These are phyloP conservation scores for Motacilla alba DNA, from an alignment of 2,113 vertebrate genomes.

Conservation along the genomic window DNA sequence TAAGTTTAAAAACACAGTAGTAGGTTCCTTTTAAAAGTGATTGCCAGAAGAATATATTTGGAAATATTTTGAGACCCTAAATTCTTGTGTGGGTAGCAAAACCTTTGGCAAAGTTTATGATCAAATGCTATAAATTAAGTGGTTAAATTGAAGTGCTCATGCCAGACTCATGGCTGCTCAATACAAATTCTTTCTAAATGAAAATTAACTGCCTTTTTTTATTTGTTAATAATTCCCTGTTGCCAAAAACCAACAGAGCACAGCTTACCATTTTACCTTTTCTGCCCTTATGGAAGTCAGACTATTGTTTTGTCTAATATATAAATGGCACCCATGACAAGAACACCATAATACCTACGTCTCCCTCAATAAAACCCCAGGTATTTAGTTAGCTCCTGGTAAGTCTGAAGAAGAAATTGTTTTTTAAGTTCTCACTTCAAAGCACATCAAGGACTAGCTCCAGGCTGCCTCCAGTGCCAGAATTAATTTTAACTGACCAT, in stretches of 20 bases:
- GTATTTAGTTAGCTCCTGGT: neutral
- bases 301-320: neutral
- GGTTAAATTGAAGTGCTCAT: neutral
- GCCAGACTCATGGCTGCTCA: neutral
- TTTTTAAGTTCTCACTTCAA: neutral
- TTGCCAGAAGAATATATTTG: neutral
- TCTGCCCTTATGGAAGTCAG: neutral
- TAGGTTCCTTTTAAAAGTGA: neutral
- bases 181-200: constrained; percentile 1
- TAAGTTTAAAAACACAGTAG: neutral
- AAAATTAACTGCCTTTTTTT: neutral
- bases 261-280: neutral
- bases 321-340: neutral
- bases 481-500: constrained; percentile 7
- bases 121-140: neutral
- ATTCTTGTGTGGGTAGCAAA: neutral
- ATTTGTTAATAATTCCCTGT: neutral
- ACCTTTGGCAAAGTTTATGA: neutral
- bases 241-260: neutral
- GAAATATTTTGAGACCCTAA: neutral
- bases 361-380: neutral
- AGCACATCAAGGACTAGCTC: neutral
- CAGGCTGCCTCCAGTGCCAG: neutral
- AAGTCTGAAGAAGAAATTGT: neutral
- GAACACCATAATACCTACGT: neutral